These are phyloP conservation scores for Gymnocypris eckloni DNA, from an alignment of 2,797 vertebrate species.

Conservation along the genomic window DNA sequence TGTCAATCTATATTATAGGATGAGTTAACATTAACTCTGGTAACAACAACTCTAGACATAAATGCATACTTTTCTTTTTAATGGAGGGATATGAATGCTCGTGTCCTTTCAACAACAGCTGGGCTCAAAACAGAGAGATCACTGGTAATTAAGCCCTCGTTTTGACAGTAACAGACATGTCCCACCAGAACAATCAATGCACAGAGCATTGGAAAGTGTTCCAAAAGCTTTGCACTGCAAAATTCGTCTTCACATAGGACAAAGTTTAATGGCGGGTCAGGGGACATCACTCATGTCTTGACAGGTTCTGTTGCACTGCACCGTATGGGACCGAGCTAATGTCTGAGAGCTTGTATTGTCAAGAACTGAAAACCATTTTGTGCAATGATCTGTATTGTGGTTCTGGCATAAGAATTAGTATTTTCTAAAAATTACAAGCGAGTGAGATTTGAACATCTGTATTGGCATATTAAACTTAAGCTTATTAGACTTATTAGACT, in stretches of 20 bases:
- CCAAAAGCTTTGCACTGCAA: slow-evolving; percentile 18
- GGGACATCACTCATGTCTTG: slow-evolving; percentile 10
- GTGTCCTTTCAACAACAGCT: slow-evolving; percentile 19
- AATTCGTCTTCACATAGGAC: slow-evolving; percentile 1
- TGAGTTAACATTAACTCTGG: background rate
- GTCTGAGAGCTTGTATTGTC: slow-evolving; percentile 22
- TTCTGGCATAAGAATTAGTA: slow-evolving; percentile 48
- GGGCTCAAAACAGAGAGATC: background rate
- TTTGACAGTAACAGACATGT: slow-evolving; percentile 9
- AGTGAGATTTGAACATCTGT: slow-evolving; percentile 30
- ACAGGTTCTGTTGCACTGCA: background rate
- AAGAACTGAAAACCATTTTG: slow-evolving; percentile 58
- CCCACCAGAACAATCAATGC: background rate
- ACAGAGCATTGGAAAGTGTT: background rate
- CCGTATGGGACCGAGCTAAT: background rate
- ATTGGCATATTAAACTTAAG: background rate
- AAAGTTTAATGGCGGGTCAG: background rate
- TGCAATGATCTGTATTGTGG: slow-evolving; percentile 58
- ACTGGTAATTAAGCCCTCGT: background rate
- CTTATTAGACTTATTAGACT: too few relatives aligned
- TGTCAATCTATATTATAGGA: background rate
- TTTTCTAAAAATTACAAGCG: background rate
- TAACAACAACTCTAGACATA: background rate
- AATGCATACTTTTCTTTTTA: background rate
- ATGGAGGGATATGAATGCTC: background rate